These are phyloP conservation scores for Tinamus guttatus DNA, from an alignment of 2,113 vertebrate species.

Conservation along the genomic window DNA sequence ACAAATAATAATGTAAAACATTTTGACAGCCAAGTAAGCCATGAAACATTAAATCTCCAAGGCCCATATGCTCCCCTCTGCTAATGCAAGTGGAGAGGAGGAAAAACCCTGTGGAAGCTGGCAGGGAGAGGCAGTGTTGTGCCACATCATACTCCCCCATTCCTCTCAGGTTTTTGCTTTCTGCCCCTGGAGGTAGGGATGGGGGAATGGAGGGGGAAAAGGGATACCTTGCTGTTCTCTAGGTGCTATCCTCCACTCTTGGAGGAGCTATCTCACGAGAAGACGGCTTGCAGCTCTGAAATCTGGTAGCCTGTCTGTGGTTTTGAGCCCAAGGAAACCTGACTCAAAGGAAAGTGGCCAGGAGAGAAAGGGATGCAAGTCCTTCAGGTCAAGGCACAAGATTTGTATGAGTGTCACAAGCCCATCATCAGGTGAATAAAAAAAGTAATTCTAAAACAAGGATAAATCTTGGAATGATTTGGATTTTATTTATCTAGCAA, in stretches of 20 bases:
- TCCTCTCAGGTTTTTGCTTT: not conserved
- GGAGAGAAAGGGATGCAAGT: not conserved
- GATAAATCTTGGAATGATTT: not conserved
- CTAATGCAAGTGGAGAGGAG: conserved; percentile 37
- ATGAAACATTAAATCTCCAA: conserved; percentile 75
- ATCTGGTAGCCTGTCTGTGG: not conserved
- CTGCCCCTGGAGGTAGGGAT: not conserved
- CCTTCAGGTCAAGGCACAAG: not conserved
- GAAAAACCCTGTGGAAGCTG: conserved; percentile 7
- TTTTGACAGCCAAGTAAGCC: conserved; percentile 81
- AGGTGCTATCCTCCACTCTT: not conserved
- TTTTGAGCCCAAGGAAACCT: not conserved
- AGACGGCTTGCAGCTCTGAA: not conserved
- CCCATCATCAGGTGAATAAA: not conserved
- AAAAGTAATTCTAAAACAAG: not conserved
- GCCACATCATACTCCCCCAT: not conserved
- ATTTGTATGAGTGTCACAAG: not conserved
- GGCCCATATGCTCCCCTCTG: conserved; percentile 68
- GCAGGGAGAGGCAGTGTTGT: not conserved
- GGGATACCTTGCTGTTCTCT: not conserved
- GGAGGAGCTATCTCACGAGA: not conserved
- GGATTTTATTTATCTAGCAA: not conserved
- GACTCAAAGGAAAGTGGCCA: accelerated
- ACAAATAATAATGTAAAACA: conserved; percentile 77
- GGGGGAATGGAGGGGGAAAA: not conserved